phyloP scores from a whole-genome alignment of 1,140 invertebrate genomes.

The Pachyrhynchus sulphureomaculatus region DNA sequence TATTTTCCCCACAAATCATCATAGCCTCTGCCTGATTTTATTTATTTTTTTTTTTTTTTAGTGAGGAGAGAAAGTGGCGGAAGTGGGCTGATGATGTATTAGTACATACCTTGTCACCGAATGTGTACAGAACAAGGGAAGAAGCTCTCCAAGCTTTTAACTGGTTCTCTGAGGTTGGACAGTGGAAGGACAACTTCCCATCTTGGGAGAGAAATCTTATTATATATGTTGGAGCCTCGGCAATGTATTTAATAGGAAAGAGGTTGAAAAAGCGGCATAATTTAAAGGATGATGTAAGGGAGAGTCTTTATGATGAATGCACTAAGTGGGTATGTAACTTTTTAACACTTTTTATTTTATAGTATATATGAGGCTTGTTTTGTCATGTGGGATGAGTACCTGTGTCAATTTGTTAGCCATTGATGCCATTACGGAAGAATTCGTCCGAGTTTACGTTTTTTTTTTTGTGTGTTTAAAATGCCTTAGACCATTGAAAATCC shows the following conservation, averaged over 20 bases:
- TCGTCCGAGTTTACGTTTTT: too few relatives aligned
- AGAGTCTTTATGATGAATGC: slow-evolving; percentile 87
- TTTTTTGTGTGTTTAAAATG: too few relatives aligned
- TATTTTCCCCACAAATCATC: too few relatives aligned
- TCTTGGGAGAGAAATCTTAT: slow-evolving; percentile 81
- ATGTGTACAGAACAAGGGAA: slow-evolving; percentile 84
- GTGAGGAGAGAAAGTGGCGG: slow-evolving; percentile 92
- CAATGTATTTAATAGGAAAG: slow-evolving; percentile 94
- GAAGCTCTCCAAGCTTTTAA: slow-evolving; percentile 90
- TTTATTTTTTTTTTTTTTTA: slow-evolving; percentile 51
- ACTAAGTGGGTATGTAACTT: slow-evolving; percentile 77
- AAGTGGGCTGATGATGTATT: slow-evolving; percentile 90
- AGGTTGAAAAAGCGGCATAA: slow-evolving; percentile 82
- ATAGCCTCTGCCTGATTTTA: not conserved
- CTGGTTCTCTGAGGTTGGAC: slow-evolving; percentile 88
- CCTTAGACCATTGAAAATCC: too few relatives aligned
- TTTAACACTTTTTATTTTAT: too few relatives aligned
- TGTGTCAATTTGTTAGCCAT: too few relatives aligned
- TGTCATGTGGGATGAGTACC: too few relatives aligned
- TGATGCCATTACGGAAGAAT: too few relatives aligned
- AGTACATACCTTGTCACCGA: slow-evolving; percentile 93
- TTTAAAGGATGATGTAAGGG: slow-evolving; percentile 84
- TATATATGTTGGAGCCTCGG: slow-evolving; percentile 90
- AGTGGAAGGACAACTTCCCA: slow-evolving; percentile 90
- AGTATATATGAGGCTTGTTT: too few relatives aligned